Conservation (phyloP, 2,888 invertebrate genomes). For the Sericinus montela region DNA sequence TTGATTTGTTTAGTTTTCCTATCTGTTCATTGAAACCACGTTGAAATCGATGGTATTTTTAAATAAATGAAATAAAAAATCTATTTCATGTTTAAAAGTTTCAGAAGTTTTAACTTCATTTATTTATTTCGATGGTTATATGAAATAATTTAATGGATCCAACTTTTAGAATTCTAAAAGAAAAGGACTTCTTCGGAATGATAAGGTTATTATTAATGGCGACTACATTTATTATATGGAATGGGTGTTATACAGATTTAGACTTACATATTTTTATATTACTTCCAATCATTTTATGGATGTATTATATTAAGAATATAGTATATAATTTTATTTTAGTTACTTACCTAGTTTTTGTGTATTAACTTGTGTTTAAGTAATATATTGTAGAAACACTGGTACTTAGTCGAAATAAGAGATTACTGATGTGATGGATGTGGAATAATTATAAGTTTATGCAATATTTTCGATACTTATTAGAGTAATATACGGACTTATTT, state of each 20-base stretch:
- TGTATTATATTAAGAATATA: conserved; percentile 7
- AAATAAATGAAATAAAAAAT: too few species aligned
- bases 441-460: conserved; percentile 1
- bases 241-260: conserved; percentile 1
- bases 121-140: too few species aligned
- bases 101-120: too few species aligned
- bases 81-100: too few species aligned
- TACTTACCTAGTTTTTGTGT: conserved; percentile 27
- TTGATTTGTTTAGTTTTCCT: too few species aligned
- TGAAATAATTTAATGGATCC: background rate
- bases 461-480: too few species aligned
- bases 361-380: conserved; percentile 30
- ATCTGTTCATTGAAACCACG: too few species aligned
- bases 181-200: background rate
- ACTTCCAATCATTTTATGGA: conserved; percentile 3
- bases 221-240: background rate
- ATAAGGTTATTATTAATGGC: background rate
- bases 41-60: too few species aligned
- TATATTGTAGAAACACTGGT: conserved; percentile 30
- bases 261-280: conserved; percentile 4
- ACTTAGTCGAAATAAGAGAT: conserved; percentile 50
- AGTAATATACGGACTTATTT: background rate
- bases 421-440: conserved; percentile 35
- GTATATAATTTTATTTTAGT: conserved; percentile 6
- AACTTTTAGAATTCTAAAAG: conserved; percentile 11